Conservation (phyloP, 2,888 invertebrate genomes). For the Boloria selene region DNA sequence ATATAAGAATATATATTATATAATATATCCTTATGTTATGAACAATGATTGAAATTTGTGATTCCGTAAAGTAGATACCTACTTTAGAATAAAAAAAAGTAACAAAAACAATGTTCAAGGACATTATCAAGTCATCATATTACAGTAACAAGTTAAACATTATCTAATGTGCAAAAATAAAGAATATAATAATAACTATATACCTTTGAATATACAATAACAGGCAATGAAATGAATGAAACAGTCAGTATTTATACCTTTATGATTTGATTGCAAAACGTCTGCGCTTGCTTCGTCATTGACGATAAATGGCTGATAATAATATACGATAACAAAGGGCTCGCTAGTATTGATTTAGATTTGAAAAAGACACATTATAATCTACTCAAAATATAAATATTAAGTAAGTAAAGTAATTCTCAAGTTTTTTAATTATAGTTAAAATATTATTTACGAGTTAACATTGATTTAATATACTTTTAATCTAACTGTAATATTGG, state of each 20-base stretch:
- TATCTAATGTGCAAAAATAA: too few relatives aligned
- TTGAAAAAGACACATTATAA: not conserved
- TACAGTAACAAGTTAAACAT: too few relatives aligned
- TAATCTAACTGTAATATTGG: not conserved
- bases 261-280: not conserved
- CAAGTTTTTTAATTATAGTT: not conserved
- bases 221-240: not conserved
- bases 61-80: too few relatives aligned
- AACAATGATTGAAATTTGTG: too few relatives aligned
- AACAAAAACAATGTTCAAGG: slow-evolving; percentile 2
- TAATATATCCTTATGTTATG: too few relatives aligned
- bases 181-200: slow-evolving; percentile 2
- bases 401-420: slow-evolving; percentile 3
- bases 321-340: slow-evolving; percentile 7
- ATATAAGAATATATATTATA: too few relatives aligned
- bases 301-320: slow-evolving; percentile 15
- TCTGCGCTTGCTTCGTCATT: not conserved
- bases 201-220: not conserved
- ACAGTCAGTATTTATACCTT: slow-evolving; percentile 4
- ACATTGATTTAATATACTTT: slow-evolving; percentile 1
- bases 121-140: not conserved
- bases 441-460: not conserved
- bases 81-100: too few relatives aligned
- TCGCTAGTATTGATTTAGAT: slow-evolving; percentile 12
- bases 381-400: not conserved